Base-by-base conservation (phyloP, 2,797 vertebrate genomes). In the Coendou prehensilis region DNA sequence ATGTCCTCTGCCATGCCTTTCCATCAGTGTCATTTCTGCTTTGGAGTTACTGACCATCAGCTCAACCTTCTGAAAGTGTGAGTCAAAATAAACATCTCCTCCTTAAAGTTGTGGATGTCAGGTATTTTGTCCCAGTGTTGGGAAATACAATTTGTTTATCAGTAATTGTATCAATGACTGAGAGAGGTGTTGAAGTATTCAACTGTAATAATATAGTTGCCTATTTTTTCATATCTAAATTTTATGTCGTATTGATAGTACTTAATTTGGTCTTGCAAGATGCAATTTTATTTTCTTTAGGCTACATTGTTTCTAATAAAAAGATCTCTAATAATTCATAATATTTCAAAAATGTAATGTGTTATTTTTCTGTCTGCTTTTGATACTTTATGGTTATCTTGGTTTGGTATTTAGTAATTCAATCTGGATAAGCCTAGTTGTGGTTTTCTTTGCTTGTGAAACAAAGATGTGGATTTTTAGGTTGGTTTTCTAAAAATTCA, bases 201-300 rank as follows among this genome's bases (percentile, higher is more conserved):
- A 80, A 73, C 18, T 63, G 0, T 93, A 81, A 81, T 81, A 56
- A 93, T 81, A 28, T 1, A 81, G 56, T 52, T 81, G 37, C 73
- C 17, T 54, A 64, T 67, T 90, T 75, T 85, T 90, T 67, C 33
- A 59, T 45, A 85, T 73, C 50, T 93, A 73, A 93, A 85, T 23
- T 86, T 75, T 75, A 73, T 59, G 14, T 84, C 56, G 54, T 33
- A 22, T 56, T 71, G 75, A n/a, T n/a, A 81, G 6, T 33, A 59
- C 9, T 45, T 87, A 28, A 50, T 59, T 95, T 87, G 9, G 15
- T 37, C 30, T 81, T 90, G 30, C 13, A 83, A 78, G 37, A 63
- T 41, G 10, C 28, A 33, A 71, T 81, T 71, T 37, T 45, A 37
- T 89, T 71, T 26, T 87, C 8, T 57, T 89, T 37, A 87, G 47